A percentile compares a stretch with the other conserved stretches of the same genome.
phyloP scores from a whole-genome alignment of 2,888 invertebrate genomes.

The Mimachlamys varia region DNA sequence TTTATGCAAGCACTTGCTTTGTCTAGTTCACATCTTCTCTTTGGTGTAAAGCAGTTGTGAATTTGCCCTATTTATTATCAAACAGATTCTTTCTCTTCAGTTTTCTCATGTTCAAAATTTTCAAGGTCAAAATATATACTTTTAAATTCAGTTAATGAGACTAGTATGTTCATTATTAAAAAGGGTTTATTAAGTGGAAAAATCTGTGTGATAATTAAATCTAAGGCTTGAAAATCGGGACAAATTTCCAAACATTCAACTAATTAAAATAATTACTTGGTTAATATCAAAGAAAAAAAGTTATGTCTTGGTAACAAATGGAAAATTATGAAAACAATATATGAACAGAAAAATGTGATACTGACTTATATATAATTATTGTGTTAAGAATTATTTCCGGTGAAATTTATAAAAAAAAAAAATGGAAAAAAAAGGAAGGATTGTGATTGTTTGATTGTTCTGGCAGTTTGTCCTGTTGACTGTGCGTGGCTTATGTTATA shows the following conservation, averaged over 20 bases:
- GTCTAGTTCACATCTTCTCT: background rate
- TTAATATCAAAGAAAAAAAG: background rate
- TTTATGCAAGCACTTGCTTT: background rate
- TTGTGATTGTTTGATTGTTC: background rate
- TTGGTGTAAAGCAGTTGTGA: slow-evolving; percentile 1
- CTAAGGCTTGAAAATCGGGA: background rate
- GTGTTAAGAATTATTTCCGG: no score
- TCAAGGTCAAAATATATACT: background rate
- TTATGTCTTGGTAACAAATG: no score
- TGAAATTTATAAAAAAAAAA: no score
- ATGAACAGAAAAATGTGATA: no score
- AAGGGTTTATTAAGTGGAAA: background rate
- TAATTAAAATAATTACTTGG: background rate
- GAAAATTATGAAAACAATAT: no score
- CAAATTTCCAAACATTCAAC: background rate
- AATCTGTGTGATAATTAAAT: background rate
- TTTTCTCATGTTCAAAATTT: background rate
- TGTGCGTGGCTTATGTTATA: background rate
- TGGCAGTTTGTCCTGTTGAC: background rate
- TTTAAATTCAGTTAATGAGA: background rate
- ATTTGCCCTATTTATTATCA: background rate
- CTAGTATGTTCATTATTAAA: background rate
- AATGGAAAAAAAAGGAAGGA: no score
- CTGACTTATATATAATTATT: no score
- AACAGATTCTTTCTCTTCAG: background rate